Evolutionary conservation across 2,113 vertebrate species (phyloP).

Genomic region (Upupa epops): DNA sequence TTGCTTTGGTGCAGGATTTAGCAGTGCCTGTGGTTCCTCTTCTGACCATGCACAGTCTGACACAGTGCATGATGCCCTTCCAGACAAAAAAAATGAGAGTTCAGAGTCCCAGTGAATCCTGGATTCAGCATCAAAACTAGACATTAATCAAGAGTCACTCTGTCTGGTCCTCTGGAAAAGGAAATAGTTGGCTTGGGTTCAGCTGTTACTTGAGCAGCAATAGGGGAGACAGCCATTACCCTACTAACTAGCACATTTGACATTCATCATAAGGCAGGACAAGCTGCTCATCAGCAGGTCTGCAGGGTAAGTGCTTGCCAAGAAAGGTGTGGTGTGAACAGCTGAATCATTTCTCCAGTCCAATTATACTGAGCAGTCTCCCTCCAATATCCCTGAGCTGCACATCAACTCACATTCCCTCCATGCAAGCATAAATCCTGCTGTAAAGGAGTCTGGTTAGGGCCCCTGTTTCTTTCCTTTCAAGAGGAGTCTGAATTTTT

Average conservation of each 20-base stretch:
- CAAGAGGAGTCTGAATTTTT: not conserved
- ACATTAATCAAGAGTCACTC: not conserved
- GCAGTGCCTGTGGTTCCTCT: not conserved
- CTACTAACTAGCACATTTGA: not conserved
- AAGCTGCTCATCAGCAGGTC: constrained; percentile 1
- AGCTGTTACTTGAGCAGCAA: not conserved
- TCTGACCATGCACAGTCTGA: not conserved
- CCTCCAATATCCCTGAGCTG: not conserved
- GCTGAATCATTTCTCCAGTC: not conserved
- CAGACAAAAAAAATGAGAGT: not conserved
- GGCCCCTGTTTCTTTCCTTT: not conserved
- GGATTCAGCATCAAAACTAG: not conserved
- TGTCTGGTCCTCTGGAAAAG: not conserved
- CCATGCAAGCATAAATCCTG: not conserved
- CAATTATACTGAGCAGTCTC: not conserved
- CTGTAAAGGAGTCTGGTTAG: not conserved
- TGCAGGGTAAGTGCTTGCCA: not conserved
- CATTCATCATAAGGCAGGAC: not conserved
- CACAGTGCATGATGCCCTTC: not conserved
- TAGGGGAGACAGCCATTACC: not conserved
- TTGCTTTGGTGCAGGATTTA: not conserved
- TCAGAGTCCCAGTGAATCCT: not conserved
- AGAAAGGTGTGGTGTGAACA: not conserved
- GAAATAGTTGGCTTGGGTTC: not conserved
- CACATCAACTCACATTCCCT: not conserved